Base-by-base conservation (phyloP, 2,113 vertebrate species). In the Cheilinus undulatus region DNA sequence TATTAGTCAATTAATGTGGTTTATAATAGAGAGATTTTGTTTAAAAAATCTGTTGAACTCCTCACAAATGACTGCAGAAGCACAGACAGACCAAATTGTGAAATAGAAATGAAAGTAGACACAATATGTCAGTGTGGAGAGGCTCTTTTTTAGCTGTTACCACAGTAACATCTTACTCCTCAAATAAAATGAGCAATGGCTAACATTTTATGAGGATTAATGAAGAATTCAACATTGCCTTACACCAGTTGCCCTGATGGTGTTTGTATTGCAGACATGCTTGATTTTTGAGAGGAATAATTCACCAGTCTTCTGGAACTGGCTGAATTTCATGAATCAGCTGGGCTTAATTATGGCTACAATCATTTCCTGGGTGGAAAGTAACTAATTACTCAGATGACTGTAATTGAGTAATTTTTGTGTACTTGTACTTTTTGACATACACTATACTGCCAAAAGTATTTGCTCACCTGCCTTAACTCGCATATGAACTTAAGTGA, bases 211-310 rank as follows among this genome's bases (percentile, higher is more conserved):
- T 67, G 62, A 82, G 81, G 89, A 84, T 80, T 87, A 83, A 85
- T 91, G 70, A 88, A 91, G 92, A 89, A 91, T 92, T 91, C 78
- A 90, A 62, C 57, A 76, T 52, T 9, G 83, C 90, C 82, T 80
- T 86, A 88, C 85, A 92, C 82, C 81, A 86, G 89, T 88, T 84
- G 62, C 76, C 88, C 89, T 89, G 87, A 91, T 90, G 90, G 82
- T 91, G 82, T 89, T 91, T 90, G 87, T 92, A 89, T 90, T 89
- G 82, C 88, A 81, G 76, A 89, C 88, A 84, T 78, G 77, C 83
- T 90, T 32, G 23, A 64, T 82, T 71, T 82, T 91, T 74, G 75
- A 91, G 83, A 83, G 70, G 76, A 90, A 89, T 86, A 86, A 88
- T 90, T 88, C 82, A 64, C 60, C 76, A 50, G 61, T 49, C 27